Base-by-base conservation (phyloP, 2,888 invertebrate species). In the Operophtera brumata region DNA sequence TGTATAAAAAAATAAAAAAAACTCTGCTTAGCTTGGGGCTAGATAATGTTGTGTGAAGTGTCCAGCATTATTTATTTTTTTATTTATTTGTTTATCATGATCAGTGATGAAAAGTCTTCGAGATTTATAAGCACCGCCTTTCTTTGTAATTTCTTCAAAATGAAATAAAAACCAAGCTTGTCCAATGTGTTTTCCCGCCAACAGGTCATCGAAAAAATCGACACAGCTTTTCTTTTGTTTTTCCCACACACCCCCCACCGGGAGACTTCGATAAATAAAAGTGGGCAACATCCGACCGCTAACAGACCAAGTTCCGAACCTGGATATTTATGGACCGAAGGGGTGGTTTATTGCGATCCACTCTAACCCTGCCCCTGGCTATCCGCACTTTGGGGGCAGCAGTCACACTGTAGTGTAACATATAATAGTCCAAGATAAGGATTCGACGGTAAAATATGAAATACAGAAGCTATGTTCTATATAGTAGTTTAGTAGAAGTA, bases 271-370 rank as follows among this genome's bases (percentile, higher is more conserved):
- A 85, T 84, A 88, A 86, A 87, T 84, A 84, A 84, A 80, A 82
- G 77, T 77, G 80, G 79, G 67, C 62, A 84, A 78, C 77, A 80
- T 80, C 82, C 84, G 81, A 86, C 89, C 88, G 82, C 89, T 86
- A 89, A 89, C 89, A 83, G 87, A 84, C 77, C 84, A 78, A 85
- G 84, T 88, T 88, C 88, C 87, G 86, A 86, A 86, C 81, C 65
- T 63, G 80, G 84, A 87, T 88, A 88, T 88, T 88, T 90, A 90
- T 89, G 86, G 85, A 80, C 81, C 84, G 81, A 80, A 84, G 86
- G 89, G 89, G 80, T 88, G 86, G 78, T 89, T 89, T 88, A 88
- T 88, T 76, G 84, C 82, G 64, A 75, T 79, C 84, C 83, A 82
- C 82, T 88, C 87, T 88, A 88, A 84, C 87, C 87, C 82, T 80